Conservation (phyloP, 2,113 vertebrate genomes). For the Lasiurus cinereus region DNA sequence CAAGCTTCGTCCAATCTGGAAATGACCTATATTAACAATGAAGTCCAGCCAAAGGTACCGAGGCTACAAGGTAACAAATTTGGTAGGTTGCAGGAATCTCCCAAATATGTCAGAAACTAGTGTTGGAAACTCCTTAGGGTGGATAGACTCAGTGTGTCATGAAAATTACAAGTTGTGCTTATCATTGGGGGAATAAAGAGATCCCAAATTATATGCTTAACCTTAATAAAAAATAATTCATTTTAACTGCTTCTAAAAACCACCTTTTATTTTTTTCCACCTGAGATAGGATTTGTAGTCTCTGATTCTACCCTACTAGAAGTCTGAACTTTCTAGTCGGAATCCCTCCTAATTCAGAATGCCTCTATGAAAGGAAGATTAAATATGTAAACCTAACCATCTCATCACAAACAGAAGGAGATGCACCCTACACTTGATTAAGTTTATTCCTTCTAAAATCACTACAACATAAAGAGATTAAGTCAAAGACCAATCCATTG, state of each 20-base stretch:
- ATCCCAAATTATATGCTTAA: neutral
- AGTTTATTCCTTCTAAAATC: neutral
- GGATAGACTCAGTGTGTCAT: neutral
- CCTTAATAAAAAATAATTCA: neutral
- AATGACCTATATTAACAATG: neutral
- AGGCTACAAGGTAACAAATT: neutral
- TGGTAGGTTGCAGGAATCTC: neutral
- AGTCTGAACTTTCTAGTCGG: neutral
- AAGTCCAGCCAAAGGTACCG: constrained; percentile 1
- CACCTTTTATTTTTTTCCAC: neutral
- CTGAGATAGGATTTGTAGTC: neutral
- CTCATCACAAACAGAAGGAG: neutral
- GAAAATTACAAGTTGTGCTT: neutral
- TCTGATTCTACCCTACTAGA: neutral
- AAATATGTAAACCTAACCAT: neutral
- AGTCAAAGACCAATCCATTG: neutral
- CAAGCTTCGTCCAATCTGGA: neutral
- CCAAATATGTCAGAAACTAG: neutral
- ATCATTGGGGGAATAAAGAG: neutral
- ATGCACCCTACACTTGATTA: neutral
- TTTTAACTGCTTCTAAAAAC: neutral
- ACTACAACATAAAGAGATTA: neutral
- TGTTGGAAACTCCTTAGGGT: neutral
- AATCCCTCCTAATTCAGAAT: neutral
- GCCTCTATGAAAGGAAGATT: neutral